Evolutionary conservation across 2,113 vertebrate species (phyloP).

Genomic region (Noctilio leporinus): DNA sequence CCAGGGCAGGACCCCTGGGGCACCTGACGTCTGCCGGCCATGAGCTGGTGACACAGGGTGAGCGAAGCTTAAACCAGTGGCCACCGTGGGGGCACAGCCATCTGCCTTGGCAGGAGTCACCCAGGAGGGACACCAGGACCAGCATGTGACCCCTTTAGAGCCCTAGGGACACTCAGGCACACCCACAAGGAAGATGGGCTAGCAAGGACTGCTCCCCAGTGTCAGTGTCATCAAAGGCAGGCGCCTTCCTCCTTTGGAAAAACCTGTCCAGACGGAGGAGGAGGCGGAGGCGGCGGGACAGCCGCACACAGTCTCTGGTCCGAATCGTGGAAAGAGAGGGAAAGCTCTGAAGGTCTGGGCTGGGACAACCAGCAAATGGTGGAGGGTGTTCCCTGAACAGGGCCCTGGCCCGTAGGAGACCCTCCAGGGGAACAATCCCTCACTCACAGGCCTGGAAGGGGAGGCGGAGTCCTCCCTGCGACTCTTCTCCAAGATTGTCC

Average conservation of each 20-base stretch:
- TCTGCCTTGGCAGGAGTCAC: not conserved
- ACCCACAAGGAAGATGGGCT: too few species aligned
- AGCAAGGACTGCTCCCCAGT: not conserved
- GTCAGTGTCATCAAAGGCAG: not conserved
- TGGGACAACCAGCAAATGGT: too few species aligned
- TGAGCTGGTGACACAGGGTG: fast-evolving
- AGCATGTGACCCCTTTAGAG: too few species aligned
- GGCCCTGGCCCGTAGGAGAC: too few species aligned
- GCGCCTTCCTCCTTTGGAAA: not conserved
- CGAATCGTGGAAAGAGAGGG: fast-evolving
- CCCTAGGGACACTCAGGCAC: too few species aligned
- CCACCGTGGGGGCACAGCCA: fast-evolving
- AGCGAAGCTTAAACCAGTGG: too few species aligned
- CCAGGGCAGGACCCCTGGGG: not conserved
- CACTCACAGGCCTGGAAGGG: not conserved
- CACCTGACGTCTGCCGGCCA: not conserved
- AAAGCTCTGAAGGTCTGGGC: too few species aligned
- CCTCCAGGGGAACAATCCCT: too few species aligned
- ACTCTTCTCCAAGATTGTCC: not conserved
- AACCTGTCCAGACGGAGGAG: not conserved
- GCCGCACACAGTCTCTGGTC: fast-evolving
- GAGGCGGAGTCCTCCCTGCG: not conserved
- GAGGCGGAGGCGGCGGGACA: fast-evolving
- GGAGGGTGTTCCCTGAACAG: too few species aligned
- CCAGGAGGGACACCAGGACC: too few species aligned